phyloP scores from a whole-genome alignment of 23 tunicate genomes.

The Botrylloides violaceus region DNA sequence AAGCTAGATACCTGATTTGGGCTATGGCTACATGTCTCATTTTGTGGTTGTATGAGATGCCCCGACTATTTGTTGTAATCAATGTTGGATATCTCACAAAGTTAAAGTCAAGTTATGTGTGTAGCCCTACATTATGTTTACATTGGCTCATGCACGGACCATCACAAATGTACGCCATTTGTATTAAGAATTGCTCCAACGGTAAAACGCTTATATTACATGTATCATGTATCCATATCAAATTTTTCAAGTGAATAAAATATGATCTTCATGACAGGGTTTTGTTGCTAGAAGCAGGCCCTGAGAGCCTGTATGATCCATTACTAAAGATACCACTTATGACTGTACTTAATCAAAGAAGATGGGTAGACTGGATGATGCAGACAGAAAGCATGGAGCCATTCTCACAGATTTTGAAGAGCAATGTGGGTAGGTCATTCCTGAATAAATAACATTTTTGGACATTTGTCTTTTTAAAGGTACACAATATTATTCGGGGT shows the following conservation, averaged over 20 bases:
- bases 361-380: conserved; percentile 22
- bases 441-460: background rate
- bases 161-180: no score
- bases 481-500: conserved; percentile 10
- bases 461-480: background rate
- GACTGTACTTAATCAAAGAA: background rate
- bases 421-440: conserved; percentile 16
- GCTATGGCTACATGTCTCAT: no score
- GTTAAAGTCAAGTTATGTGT: no score
- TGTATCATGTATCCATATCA: no score
- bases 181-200: background rate
- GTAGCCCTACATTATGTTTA: no score
- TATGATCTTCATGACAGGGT: conserved; percentile 18
- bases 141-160: no score
- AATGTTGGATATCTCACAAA: no score
- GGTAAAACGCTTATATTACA: background rate
- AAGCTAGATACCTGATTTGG: no score
- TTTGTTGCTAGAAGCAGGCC: conserved; percentile 41
- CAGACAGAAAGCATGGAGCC: conserved; percentile 4
- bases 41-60: no score
- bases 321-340: conserved; percentile 25
- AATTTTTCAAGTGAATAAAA: no score
- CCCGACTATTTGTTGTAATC: no score
- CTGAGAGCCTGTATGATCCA: conserved; percentile 27
- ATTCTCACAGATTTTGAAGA: conserved; percentile 3